phyloP scores from a whole-genome alignment of 2,888 invertebrate genomes.

The Sacculina carcini region DNA sequence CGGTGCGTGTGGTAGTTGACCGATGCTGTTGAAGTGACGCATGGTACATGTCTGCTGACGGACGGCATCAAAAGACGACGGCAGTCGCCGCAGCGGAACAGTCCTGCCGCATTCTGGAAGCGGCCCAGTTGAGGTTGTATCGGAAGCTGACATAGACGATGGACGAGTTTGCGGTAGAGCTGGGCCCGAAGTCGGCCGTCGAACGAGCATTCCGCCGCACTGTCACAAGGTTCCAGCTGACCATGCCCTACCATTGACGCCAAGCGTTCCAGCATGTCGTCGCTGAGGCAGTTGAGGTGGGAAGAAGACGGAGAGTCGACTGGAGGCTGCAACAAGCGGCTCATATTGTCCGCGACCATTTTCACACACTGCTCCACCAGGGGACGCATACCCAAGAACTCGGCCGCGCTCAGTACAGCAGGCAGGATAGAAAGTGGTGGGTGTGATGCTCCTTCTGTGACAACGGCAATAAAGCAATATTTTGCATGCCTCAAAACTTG shows the following conservation, averaged over 20 bases:
- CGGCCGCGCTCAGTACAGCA: conserved; percentile 79
- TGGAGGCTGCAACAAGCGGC: conserved; percentile 55
- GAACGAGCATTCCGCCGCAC: too few relatives aligned
- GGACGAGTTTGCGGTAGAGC: conserved; percentile 53
- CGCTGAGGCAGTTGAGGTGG: conserved; percentile 68
- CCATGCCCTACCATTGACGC: conserved; percentile 65
- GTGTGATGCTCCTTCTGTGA: too few relatives aligned
- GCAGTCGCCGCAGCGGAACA: conserved; percentile 35
- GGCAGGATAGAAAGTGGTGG: too few relatives aligned
- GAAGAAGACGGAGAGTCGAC: too few relatives aligned
- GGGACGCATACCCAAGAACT: conserved; percentile 77
- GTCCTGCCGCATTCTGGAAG: conserved; percentile 45
- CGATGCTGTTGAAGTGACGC: conserved; percentile 45
- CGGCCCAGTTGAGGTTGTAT: conserved; percentile 52
- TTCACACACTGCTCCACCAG: conserved; percentile 57
- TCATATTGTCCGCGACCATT: conserved; percentile 62
- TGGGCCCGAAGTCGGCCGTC: conserved; percentile 67
- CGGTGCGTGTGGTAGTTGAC: conserved; percentile 40
- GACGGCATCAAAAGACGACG: conserved; percentile 41
- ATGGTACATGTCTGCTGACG: conserved; percentile 41
- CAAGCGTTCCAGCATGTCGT: conserved; percentile 30
- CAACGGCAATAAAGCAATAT: too few relatives aligned
- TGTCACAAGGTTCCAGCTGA: conserved; percentile 55
- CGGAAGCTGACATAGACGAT: conserved; percentile 43
- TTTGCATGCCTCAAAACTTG: too few relatives aligned